Percentiles rank a stretch among this genome's conserved stretches.
Evolutionary conservation across 1,140 invertebrate genomes (phyloP).

Genomic region (Lepidostoma basale): DNA sequence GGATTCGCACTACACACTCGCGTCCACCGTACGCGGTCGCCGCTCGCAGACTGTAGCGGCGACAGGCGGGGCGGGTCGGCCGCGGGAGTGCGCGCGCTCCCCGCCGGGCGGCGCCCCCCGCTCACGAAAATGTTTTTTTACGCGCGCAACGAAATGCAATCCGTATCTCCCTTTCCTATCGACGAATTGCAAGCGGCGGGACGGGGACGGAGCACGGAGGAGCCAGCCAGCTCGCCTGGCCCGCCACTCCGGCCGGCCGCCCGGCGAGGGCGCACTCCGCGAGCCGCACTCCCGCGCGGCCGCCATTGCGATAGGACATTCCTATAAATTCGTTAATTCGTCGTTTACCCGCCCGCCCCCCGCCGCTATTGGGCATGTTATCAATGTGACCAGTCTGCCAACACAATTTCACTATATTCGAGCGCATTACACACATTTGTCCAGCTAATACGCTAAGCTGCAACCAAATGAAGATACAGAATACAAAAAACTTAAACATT

Average conservation of each 20-base stretch:
- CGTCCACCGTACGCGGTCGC: not conserved
- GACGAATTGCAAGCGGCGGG: constrained; percentile 58
- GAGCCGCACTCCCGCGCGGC: not conserved
- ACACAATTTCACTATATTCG: too few relatives aligned
- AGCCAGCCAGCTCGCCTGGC: constrained; percentile 54
- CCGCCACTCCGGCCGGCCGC: constrained; percentile 12
- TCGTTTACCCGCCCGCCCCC: not conserved
- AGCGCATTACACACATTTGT: too few relatives aligned
- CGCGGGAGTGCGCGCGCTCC: constrained; percentile 48
- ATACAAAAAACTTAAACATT: too few relatives aligned
- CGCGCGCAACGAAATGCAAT: constrained; percentile 52
- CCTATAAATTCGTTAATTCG: constrained; percentile 18
- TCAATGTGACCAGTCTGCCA: too few relatives aligned
- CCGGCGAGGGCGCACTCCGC: not conserved
- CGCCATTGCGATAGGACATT: constrained; percentile 5
- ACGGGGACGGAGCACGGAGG: constrained; percentile 49
- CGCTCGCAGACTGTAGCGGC: constrained; percentile 49
- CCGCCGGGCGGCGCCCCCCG: constrained; percentile 51
- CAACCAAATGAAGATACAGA: too few relatives aligned
- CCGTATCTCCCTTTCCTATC: constrained; percentile 40
- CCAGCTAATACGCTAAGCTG: too few relatives aligned
- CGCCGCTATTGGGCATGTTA: not conserved
- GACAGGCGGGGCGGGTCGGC: constrained; percentile 48
- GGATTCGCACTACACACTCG: not conserved
- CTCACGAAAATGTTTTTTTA: constrained; percentile 51